Evolutionary conservation across 2,113 vertebrate species (phyloP), one percentile per base, ranked within the genome.

Genomic region (Phocoena phocoena): DNA sequence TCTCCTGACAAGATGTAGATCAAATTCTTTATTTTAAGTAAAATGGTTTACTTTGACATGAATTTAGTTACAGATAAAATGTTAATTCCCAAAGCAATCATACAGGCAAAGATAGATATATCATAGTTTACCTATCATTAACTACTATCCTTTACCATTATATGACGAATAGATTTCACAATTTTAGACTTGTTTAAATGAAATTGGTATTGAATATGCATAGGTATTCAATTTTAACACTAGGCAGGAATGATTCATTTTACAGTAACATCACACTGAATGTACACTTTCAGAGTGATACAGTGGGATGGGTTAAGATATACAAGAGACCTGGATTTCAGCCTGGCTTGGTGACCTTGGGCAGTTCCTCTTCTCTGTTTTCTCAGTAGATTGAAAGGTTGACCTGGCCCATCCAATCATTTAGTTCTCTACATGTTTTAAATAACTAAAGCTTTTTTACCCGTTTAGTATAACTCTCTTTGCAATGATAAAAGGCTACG

Each of bases 11-110:
- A 95, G 55, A n/a, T 80, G 0, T 28, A 74, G 58, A 67, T 92
- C 91, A 92, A 96, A 67, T 85, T 76, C 9, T 73, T 93, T 76
- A 76, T 76, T 44, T 76, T 76, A 95, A 88, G 14, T 94, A 73
- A 88, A 92, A 38, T 70, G 28, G 6, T 85, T 96, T 88, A 77
- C 47, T 81, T 86, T 90, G 77, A 31, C 80, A 79, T 80, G 26
- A 74, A 41, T 84, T 90, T 95, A 79, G 25, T 88, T 90, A 44
- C 7, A 92, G 41, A 63, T 77, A 26, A 82, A 74, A 70, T 91
- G 23, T 90, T 89, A 62, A 21, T 21, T 96, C 80, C 53, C 58
- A 90, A 84, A 95, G 47, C 68, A 86, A 62, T 94, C 90, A 82
- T 26, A 70, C 2, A 80, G 36, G 55, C 90, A 97, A 87, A 93